phyloP scores from a whole-genome alignment of 92 coral and sea anemone species.

The Anthopleura xanthogrammica region DNA sequence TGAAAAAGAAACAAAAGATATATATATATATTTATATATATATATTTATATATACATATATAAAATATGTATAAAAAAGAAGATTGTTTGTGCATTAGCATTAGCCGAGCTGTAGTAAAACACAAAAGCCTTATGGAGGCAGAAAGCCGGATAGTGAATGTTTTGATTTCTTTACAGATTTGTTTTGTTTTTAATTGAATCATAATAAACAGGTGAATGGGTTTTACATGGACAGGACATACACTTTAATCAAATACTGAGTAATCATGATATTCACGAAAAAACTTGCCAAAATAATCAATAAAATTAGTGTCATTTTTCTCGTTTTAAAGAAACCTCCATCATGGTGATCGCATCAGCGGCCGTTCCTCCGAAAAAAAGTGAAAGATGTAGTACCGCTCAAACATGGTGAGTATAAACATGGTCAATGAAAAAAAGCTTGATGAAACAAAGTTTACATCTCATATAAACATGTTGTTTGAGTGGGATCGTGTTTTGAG shows the following conservation, averaged over 20 bases:
- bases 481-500: slow-evolving; percentile 1
- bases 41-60: no score
- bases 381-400: neutral
- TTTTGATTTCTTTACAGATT: no score
- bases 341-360: slow-evolving; percentile 6
- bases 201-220: neutral
- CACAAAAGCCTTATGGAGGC: no score
- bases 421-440: no score
- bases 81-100: no score
- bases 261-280: neutral
- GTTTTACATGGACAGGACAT: neutral
- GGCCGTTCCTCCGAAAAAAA: neutral
- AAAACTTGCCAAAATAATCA: neutral
- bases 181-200: neutral
- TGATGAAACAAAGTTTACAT: no score
- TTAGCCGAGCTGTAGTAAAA: no score
- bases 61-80: no score
- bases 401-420: neutral
- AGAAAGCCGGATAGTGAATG: no score
- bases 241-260: no score
- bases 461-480: neutral
- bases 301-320: neutral
- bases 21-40: no score
- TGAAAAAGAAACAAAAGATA: no score
- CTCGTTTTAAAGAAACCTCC: neutral